These are phyloP conservation scores for Cynocephalus volans DNA, from an alignment of 2,113 vertebrate genomes.

Conservation along the genomic window DNA sequence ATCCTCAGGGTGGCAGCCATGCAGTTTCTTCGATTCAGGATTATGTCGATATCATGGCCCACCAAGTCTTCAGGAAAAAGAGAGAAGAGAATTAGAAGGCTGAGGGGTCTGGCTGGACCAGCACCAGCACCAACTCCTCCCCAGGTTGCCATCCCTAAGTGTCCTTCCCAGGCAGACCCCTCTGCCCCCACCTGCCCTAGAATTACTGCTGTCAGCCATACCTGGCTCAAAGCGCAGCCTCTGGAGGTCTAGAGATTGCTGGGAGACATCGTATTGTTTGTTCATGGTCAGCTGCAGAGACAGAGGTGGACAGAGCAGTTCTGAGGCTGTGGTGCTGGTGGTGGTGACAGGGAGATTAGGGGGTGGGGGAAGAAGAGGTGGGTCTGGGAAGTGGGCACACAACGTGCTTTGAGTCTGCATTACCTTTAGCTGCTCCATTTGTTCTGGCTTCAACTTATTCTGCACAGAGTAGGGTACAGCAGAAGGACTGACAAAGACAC, in stretches of 20 bases:
- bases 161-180: neutral
- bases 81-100: neutral
- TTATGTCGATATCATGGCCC: slow-evolving; percentile 89
- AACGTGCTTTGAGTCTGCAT: neutral
- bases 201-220: neutral
- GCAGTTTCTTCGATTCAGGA: slow-evolving; percentile 90
- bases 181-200: neutral
- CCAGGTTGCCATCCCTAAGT: neutral
- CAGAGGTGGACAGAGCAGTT: neutral
- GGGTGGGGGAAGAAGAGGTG: neutral
- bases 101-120: neutral
- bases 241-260: slow-evolving; percentile 91
- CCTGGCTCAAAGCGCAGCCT: slow-evolving; percentile 90
- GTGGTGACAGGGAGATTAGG: fast-evolving
- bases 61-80: slow-evolving; percentile 85
- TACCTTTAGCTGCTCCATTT: slow-evolving; percentile 85
- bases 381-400: neutral
- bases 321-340: neutral
- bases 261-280: slow-evolving; percentile 91
- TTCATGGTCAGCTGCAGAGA: slow-evolving; percentile 88
- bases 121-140: neutral
- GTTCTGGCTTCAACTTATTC: slow-evolving; percentile 71
- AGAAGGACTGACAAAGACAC: slow-evolving; percentile 42
- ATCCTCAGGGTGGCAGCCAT: slow-evolving; percentile 91
- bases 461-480: neutral